Percentiles rank a stretch among this genome's conserved stretches.
Evolutionary conservation across 2,113 vertebrate species (phyloP).

Genomic region (Cyprinodon variegatus): DNA sequence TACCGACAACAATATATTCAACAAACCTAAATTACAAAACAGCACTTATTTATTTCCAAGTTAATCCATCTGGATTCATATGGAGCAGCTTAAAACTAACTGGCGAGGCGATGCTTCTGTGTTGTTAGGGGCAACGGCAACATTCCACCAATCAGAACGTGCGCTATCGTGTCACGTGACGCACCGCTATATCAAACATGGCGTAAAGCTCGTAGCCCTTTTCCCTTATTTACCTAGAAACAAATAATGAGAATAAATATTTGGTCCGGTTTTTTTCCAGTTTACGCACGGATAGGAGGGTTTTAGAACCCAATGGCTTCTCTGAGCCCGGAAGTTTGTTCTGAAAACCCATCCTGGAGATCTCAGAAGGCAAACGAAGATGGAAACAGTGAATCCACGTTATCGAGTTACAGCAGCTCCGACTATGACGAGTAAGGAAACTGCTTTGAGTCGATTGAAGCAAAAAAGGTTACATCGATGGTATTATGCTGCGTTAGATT

Average conservation of each 20-base stretch:
- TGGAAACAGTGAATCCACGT: conserved; percentile 46
- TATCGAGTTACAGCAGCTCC: conserved; percentile 61
- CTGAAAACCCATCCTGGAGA: not conserved
- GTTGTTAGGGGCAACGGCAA: conserved; percentile 73
- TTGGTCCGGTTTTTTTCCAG: not conserved
- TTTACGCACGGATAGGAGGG: not conserved
- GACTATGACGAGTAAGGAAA: conserved; percentile 72
- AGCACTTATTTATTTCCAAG: not conserved
- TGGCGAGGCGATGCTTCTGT: conserved; percentile 55
- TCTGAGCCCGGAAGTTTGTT: not conserved
- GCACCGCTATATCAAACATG: conserved; percentile 55
- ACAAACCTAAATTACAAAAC: not conserved
- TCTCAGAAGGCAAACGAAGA: conserved; percentile 15
- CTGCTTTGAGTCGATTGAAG: not conserved
- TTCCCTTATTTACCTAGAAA: not conserved
- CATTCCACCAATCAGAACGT: conserved; percentile 58
- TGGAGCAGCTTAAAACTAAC: not conserved
- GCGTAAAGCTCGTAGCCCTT: conserved; percentile 24
- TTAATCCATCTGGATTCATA: too few relatives aligned
- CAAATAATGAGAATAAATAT: too few relatives aligned
- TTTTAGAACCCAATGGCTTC: conserved; percentile 32
- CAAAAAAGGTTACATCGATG: not conserved
- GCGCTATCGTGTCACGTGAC: conserved; percentile 55
- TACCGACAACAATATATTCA: not conserved
- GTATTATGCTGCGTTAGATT: not conserved